These are phyloP conservation scores for Ceriagrion tenellum DNA, from an alignment of 2,888 invertebrate genomes.

Conservation along the genomic window DNA sequence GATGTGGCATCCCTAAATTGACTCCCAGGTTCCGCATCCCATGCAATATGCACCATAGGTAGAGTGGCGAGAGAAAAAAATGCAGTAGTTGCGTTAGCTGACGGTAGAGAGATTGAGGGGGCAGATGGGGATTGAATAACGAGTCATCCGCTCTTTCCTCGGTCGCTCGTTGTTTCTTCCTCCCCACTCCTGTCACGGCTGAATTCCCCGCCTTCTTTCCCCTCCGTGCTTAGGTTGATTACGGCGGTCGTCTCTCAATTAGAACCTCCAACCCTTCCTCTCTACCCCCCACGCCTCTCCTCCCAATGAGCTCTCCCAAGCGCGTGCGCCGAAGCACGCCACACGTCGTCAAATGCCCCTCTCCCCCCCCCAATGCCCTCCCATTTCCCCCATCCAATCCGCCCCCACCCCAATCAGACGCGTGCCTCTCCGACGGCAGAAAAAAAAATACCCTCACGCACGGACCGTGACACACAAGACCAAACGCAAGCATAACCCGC, in stretches of 20 bases:
- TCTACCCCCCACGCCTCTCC: background rate
- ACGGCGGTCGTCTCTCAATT: constrained; percentile 24
- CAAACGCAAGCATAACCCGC: background rate
- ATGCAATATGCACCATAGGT: too few relatives aligned
- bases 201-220: background rate
- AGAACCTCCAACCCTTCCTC: background rate
- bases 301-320: background rate
- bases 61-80: background rate
- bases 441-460: background rate
- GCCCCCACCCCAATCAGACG: too few relatives aligned
- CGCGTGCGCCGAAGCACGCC: constrained; percentile 16
- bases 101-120: background rate
- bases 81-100: background rate
- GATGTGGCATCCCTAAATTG: too few relatives aligned
- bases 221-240: background rate
- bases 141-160: background rate
- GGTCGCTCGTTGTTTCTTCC: too few relatives aligned
- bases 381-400: too few relatives aligned
- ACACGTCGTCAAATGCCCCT: background rate
- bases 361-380: background rate
- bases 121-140: background rate
- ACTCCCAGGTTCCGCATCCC: too few relatives aligned
- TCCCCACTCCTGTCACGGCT: background rate
- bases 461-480: background rate
- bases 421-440: too few relatives aligned